Percentiles rank a stretch among this genome's conserved stretches.
These are phyloP conservation scores for Drosophila diplacantha DNA, from an alignment of 2,888 invertebrate genomes.

Conservation along the genomic window DNA sequence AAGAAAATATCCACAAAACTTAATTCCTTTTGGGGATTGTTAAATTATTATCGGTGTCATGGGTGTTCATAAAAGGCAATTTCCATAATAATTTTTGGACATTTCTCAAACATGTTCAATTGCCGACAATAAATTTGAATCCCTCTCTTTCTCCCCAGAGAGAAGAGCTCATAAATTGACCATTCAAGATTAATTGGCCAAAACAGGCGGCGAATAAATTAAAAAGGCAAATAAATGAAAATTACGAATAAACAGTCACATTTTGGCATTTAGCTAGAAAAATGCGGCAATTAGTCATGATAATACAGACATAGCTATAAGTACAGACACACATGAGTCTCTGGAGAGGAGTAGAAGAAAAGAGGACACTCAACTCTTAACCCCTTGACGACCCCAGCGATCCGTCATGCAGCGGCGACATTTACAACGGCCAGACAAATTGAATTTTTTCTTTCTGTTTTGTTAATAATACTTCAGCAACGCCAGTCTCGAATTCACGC, in stretches of 20 bases:
- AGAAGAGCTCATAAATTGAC: slow-evolving; percentile 50
- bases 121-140: slow-evolving; percentile 33
- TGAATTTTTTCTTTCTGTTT: slow-evolving; percentile 38
- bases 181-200: slow-evolving; percentile 62
- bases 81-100: slow-evolving; percentile 16
- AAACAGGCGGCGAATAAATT: slow-evolving; percentile 42
- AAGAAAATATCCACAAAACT: background rate
- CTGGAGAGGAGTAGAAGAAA: background rate
- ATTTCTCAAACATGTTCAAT: slow-evolving; percentile 26
- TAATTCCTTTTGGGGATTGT: slow-evolving; percentile 3
- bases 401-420: slow-evolving; percentile 64
- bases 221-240: slow-evolving; percentile 43
- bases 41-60: slow-evolving; percentile 11
- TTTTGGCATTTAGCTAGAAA: slow-evolving; percentile 65
- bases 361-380: slow-evolving; percentile 61
- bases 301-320: slow-evolving; percentile 29
- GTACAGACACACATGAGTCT: background rate
- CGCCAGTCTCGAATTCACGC: slow-evolving; percentile 31
- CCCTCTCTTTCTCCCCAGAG: slow-evolving; percentile 6
- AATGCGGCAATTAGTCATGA: slow-evolving; percentile 65
- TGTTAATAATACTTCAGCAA: slow-evolving; percentile 2
- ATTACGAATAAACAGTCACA: slow-evolving; percentile 56
- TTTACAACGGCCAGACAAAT: slow-evolving; percentile 65
- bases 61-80: slow-evolving; percentile 14
- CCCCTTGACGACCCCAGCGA: slow-evolving; percentile 61